A percentile compares a stretch with the other conserved stretches of the same genome.
Conservation (phyloP, 2,797 vertebrate species). For the Labroides dimidiatus region DNA sequence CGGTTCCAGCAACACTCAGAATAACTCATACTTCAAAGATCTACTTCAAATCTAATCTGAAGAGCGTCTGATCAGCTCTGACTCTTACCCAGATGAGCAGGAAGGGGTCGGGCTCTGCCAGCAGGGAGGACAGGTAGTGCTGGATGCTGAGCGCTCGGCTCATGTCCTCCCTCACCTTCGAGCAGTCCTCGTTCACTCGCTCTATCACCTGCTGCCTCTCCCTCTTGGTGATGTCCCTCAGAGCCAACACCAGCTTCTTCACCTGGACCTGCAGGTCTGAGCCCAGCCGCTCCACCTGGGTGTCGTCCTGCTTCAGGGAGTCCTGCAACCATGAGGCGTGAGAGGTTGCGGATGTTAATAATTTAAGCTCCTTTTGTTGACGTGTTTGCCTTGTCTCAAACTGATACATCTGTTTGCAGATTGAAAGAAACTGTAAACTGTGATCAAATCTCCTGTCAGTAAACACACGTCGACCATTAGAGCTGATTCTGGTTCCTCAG, state of each 20-base stretch:
- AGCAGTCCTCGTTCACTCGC: constrained; percentile 66
- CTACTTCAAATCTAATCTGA: no score
- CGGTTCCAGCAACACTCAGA: no score
- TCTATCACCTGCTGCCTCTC: constrained; percentile 73
- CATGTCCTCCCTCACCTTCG: constrained; percentile 68
- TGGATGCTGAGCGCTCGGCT: constrained; percentile 73
- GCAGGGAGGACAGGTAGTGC: constrained; percentile 72
- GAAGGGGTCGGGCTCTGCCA: constrained; percentile 81
- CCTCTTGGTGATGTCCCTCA: constrained; percentile 71
- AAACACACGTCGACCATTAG: neutral
- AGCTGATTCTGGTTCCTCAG: neutral
- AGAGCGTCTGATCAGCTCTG: neutral
- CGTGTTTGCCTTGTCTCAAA: no score
- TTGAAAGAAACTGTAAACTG: no score
- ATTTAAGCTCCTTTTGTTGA: no score
- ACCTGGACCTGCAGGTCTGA: constrained; percentile 75
- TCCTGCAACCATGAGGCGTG: constrained; percentile 55
- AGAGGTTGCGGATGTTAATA: neutral
- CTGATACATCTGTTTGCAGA: no score
- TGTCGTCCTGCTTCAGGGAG: constrained; percentile 62
- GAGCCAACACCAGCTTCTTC: constrained; percentile 68
- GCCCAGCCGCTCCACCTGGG: constrained; percentile 73
- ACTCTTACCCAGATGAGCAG: constrained; percentile 82
- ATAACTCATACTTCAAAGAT: neutral
- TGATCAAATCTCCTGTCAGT: no score